Conservation (phyloP, 2,888 invertebrate species). For the Dromius quadrimaculatus region DNA sequence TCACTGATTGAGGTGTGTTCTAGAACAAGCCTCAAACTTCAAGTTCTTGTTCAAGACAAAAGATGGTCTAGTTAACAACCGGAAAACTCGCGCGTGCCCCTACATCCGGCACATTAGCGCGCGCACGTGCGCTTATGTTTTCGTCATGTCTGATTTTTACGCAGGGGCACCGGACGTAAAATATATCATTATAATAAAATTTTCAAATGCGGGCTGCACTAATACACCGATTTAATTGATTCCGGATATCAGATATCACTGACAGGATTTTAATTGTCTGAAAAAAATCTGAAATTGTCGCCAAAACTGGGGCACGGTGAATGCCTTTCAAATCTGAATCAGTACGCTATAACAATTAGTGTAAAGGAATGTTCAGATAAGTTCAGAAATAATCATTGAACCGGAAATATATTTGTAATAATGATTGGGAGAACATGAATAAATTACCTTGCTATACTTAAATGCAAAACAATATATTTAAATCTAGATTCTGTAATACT, state of each 20-base stretch:
- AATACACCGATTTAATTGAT: conserved; percentile 8
- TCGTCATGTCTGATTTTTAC: background rate
- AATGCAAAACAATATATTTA: too few species aligned
- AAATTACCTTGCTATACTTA: too few species aligned
- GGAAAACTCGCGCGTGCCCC: conserved; percentile 27
- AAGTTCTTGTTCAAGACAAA: conserved; percentile 10
- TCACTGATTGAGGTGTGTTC: too few species aligned
- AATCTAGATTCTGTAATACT: too few species aligned
- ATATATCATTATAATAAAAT: conserved; percentile 13
- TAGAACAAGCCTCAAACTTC: too few species aligned
- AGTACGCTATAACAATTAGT: too few species aligned
- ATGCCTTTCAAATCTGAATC: too few species aligned
- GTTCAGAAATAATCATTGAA: too few species aligned
- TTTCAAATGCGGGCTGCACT: conserved; percentile 12
- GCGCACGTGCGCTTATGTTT: background rate
- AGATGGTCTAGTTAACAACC: conserved; percentile 29
- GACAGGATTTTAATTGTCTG: conserved; percentile 8
- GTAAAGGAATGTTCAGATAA: too few species aligned
- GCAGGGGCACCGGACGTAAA: conserved; percentile 5
- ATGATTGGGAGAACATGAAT: too few species aligned
- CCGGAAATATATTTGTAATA: too few species aligned
- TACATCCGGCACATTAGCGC: conserved; percentile 19
- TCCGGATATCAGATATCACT: conserved; percentile 26
- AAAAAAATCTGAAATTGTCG: conserved; percentile 25
- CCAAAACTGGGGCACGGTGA: conserved; percentile 8